Conservation (phyloP, 2,113 vertebrate species). For the Calcarius ornatus region DNA sequence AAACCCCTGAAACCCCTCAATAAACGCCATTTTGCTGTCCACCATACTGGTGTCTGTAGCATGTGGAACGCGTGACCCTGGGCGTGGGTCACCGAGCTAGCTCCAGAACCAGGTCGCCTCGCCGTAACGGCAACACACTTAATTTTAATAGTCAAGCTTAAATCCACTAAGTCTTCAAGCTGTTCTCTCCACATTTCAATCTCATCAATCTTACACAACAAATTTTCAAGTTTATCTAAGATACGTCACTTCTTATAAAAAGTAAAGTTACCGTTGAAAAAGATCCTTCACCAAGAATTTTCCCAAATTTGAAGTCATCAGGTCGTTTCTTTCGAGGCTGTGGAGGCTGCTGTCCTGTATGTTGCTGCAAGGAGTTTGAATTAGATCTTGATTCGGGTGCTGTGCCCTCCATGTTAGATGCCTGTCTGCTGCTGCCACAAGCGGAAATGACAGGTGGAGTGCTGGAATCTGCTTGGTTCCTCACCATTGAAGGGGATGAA, state of each 20-base stretch:
- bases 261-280: slow-evolving; percentile 87
- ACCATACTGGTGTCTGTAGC: too few species aligned
- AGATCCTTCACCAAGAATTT: slow-evolving; percentile 97
- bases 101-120: too few species aligned
- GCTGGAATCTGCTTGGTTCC: slow-evolving; percentile 89
- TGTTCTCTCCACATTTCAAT: neutral
- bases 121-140: too few species aligned
- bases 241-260: neutral
- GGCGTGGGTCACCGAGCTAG: too few species aligned
- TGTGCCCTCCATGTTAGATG: slow-evolving; percentile 84
- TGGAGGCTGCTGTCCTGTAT: slow-evolving; percentile 73
- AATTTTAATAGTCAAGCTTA: neutral
- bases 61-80: too few species aligned
- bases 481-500: slow-evolving; percentile 95
- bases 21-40: too few species aligned
- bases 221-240: neutral
- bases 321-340: slow-evolving; percentile 96
- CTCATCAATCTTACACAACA: neutral
- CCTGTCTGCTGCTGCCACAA: slow-evolving; percentile 84
- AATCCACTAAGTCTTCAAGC: neutral
- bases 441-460: slow-evolving; percentile 80
- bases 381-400: slow-evolving; percentile 75
- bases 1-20: too few species aligned
- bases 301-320: slow-evolving; percentile 96
- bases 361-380: slow-evolving; percentile 72